phyloP scores from a whole-genome alignment of 2,797 vertebrate genomes.

The Crenuchus spilurus region DNA sequence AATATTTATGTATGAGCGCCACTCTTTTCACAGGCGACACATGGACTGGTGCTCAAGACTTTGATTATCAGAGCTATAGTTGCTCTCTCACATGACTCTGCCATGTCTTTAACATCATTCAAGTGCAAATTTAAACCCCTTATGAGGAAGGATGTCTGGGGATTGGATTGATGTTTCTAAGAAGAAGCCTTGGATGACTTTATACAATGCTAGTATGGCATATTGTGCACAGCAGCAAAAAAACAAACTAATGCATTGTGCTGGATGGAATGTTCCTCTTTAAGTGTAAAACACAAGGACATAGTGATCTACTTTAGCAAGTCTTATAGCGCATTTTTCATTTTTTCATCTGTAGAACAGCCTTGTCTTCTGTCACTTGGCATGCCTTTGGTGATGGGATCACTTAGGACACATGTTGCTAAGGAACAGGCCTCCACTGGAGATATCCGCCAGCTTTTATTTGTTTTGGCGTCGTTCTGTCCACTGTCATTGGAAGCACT shows the following conservation, averaged over 20 bases:
- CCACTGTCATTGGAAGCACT: conserved; percentile 66
- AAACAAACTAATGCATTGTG: too few relatives aligned
- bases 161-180: neutral
- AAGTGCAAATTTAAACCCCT: conserved; percentile 67
- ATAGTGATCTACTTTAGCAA: too few relatives aligned
- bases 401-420: conserved; percentile 74
- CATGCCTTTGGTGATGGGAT: conserved; percentile 28
- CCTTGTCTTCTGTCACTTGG: neutral
- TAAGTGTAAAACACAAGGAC: too few relatives aligned
- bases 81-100: conserved; percentile 67
- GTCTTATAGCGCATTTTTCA: too few relatives aligned
- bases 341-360: too few relatives aligned
- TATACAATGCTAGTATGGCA: too few relatives aligned
- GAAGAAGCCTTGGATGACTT: neutral
- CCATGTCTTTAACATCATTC: conserved; percentile 76
- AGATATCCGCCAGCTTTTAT: conserved; percentile 64
- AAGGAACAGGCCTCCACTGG: conserved; percentile 69
- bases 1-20: conserved; percentile 77
- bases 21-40: conserved; percentile 19
- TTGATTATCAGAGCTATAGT: conserved; percentile 59
- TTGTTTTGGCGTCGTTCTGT: conserved; percentile 74
- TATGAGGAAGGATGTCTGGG: too few relatives aligned
- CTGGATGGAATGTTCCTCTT: too few relatives aligned
- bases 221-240: too few relatives aligned
- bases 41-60: conserved; percentile 35